Percentiles rank a stretch among this genome's conserved stretches.
Evolutionary conservation across 2,797 vertebrate genomes (phyloP).

Genomic region (Siniperca scherzeri): DNA sequence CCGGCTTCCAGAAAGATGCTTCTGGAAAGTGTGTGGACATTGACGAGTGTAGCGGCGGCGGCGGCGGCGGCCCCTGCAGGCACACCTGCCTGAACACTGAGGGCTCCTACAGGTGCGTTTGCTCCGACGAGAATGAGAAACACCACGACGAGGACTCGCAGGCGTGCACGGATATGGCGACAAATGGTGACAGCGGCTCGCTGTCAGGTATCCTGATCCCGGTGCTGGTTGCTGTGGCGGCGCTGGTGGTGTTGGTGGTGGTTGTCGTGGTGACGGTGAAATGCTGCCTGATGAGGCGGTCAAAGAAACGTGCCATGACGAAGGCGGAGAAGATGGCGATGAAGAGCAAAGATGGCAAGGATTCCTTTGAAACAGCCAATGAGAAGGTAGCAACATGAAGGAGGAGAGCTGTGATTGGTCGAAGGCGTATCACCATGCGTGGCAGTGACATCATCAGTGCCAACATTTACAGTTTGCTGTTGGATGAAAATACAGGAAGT

Average conservation of each 20-base stretch:
- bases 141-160: background rate
- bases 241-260: conserved; percentile 85
- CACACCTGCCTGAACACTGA: conserved; percentile 64
- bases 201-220: conserved; percentile 78
- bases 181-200: background rate
- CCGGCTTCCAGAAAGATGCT: conserved; percentile 53
- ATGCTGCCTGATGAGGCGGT: conserved; percentile 80
- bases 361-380: conserved; percentile 65
- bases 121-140: conserved; percentile 25
- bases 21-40: conserved; percentile 69
- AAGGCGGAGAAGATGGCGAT: conserved; percentile 63
- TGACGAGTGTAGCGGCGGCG: conserved; percentile 61
- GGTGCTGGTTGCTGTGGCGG: conserved; percentile 82
- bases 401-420: conserved; percentile 20
- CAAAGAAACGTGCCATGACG: conserved; percentile 59
- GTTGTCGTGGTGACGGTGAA: conserved; percentile 83
- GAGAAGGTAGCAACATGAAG: conserved; percentile 56
- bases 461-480: background rate
- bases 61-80: conserved; percentile 30
- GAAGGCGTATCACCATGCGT: background rate
- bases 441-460: background rate
- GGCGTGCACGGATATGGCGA: background rate
- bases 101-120: conserved; percentile 75
- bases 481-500: background rate
- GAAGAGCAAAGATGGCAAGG: conserved; percentile 59